Percentiles rank a stretch among this genome's conserved stretches.
Conservation (phyloP, 2,113 vertebrate species). For the Toxotes jaculatrix region DNA sequence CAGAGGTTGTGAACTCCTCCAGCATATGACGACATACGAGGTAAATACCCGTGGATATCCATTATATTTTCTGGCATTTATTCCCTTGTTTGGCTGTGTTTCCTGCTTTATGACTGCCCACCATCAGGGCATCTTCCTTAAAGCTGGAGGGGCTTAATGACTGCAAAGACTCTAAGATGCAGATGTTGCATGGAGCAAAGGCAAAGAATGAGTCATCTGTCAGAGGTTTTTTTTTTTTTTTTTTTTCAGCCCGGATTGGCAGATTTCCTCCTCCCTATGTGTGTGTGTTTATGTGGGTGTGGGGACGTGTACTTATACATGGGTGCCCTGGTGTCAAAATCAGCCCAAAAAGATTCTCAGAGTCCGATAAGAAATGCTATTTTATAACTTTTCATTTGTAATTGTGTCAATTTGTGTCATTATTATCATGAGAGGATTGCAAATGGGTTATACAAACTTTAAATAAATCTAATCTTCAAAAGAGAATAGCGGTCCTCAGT, state of each 20-base stretch:
- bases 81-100: slow-evolving; percentile 13
- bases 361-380: slow-evolving; percentile 21
- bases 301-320: slow-evolving; percentile 26
- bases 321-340: slow-evolving; percentile 25
- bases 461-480: slow-evolving; percentile 58
- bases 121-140: slow-evolving; percentile 57
- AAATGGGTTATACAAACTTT: slow-evolving; percentile 10
- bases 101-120: slow-evolving; percentile 19
- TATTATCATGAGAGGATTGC: not conserved
- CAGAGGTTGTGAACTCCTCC: slow-evolving; percentile 56
- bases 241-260: slow-evolving; percentile 47
- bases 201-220: slow-evolving; percentile 73
- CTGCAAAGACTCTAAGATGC: slow-evolving; percentile 60
- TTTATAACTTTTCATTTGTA: slow-evolving; percentile 19
- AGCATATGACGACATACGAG: slow-evolving; percentile 25
- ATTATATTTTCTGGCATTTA: slow-evolving; percentile 45
- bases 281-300: slow-evolving; percentile 10
- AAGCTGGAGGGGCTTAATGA: slow-evolving; percentile 73
- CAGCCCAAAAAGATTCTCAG: slow-evolving; percentile 4
- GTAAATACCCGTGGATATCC: slow-evolving; percentile 59
- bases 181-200: slow-evolving; percentile 68
- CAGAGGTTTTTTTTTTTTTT: slow-evolving; percentile 38
- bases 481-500: slow-evolving; percentile 37
- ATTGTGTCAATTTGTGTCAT: slow-evolving; percentile 17
- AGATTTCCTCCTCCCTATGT: slow-evolving; percentile 49